Conservation (phyloP, 2,797 vertebrate species). For the Myotis pilosus region DNA sequence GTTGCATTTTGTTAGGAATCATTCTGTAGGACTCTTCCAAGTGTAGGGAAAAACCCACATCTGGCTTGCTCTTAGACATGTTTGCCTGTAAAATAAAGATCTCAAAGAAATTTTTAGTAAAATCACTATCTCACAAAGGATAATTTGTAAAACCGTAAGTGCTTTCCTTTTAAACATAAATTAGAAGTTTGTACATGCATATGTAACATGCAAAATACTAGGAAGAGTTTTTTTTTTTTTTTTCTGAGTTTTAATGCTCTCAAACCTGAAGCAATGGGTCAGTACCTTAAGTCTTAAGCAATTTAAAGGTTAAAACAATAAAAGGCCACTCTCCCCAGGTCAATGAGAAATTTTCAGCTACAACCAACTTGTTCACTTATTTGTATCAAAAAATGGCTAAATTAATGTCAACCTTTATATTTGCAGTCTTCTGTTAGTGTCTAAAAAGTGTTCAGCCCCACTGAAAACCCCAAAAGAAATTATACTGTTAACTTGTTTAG, state of each 20-base stretch:
- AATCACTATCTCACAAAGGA: constrained; percentile 21
- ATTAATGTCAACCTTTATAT: background rate
- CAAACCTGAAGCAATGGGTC: background rate
- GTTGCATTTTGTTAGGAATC: constrained; percentile 6
- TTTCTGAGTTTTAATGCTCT: background rate
- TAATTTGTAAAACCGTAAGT: background rate
- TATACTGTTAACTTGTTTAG: background rate
- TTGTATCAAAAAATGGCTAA: background rate
- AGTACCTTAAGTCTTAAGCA: background rate
- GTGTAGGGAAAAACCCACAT: constrained; percentile 23
- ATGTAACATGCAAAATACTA: background rate
- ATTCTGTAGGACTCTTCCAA: constrained; percentile 42
- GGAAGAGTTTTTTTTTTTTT: background rate
- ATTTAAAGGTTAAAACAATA: constrained; percentile 1
- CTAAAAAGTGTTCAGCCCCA: background rate
- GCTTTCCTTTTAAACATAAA: background rate
- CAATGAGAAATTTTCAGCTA: background rate
- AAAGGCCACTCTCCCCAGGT: background rate
- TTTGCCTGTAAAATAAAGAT: constrained; percentile 70
- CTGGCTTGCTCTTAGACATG: constrained; percentile 23
- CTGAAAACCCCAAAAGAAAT: background rate
- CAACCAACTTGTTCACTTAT: background rate
- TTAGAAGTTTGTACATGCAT: background rate
- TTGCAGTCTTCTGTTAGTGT: background rate
- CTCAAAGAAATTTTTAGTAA: constrained; percentile 53